Conservation (phyloP, 2,888 invertebrate genomes). For the Drosophila atripex region DNA sequence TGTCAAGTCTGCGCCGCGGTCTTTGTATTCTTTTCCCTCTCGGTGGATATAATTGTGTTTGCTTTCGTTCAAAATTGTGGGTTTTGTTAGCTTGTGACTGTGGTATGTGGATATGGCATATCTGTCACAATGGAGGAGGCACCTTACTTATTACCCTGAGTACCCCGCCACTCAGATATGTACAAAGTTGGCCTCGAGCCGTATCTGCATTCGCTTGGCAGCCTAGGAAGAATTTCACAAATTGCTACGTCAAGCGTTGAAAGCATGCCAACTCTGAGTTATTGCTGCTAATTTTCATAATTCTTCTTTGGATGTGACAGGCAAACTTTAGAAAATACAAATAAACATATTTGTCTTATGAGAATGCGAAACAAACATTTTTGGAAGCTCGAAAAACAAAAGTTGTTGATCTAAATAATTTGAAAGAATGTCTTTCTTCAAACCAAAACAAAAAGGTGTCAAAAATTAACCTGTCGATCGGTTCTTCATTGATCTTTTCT, state of each 20-base stretch:
- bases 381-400: background rate
- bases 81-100: constrained; percentile 28
- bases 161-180: constrained; percentile 2
- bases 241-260: constrained; percentile 75
- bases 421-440: background rate
- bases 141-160: constrained; percentile 55
- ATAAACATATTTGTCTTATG: background rate
- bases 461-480: background rate
- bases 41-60: constrained; percentile 28
- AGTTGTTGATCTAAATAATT: background rate
- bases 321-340: background rate
- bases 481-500: constrained; percentile 1
- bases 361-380: constrained; percentile 12
- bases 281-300: constrained; percentile 32
- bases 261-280: constrained; percentile 64
- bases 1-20: constrained; percentile 72
- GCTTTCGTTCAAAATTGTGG: constrained; percentile 53
- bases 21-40: constrained; percentile 70
- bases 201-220: constrained; percentile 22
- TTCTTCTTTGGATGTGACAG: constrained; percentile 11
- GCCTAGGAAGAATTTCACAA: constrained; percentile 71
- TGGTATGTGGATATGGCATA: constrained; percentile 21
- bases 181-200: constrained; percentile 18
- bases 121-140: constrained; percentile 61
- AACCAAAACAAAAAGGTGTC: constrained; percentile 1